Evolutionary conservation across 2,888 invertebrate genomes (phyloP), one percentile per base, ranked within the genome.

Genomic region (Halictus ligatus): DNA sequence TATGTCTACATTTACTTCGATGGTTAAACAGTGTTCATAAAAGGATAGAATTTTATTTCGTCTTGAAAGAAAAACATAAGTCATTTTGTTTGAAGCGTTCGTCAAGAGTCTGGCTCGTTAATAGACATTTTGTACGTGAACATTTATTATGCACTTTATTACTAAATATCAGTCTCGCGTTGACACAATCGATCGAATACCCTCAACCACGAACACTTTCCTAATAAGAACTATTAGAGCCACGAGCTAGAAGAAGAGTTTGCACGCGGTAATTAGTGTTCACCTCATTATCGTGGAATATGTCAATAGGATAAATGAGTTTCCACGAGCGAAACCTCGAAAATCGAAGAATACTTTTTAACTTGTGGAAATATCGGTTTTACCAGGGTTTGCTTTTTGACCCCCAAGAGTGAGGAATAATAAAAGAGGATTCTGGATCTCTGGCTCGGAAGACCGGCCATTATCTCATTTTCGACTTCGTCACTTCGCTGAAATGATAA

Each of bases 201-300:
- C n/a, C n/a, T 58, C n/a, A 46, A 12, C 12, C 46, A 12, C 46
- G 1, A 5, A n/a, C 58, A 58, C 5, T 58, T 58, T 12, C 10
- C n/a, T 12, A 12, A 12, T 12, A n/a, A 58, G n/a, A n/a, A 12
- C 3, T n/a, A 58, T 58, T 58, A 12, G 12, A 58, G n/a, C 54
- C 54, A 54, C n/a, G 2, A n/a, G 58, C n/a, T n/a, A n/a, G n/a
- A n/a, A 58, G 12, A 4, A 58, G n/a, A 58, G 58, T 58, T 58
- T 58, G 15, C 60, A 64, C 60, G 25, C 21, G n/a, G 43, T n/a
- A 43, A 71, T 71, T 71, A 71, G 35, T 54, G 54, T n/a, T 75
- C 48, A 10, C 2, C 46, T 21, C 1, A n/a, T 48, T 35, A 18
- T 67, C 25, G 46, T 54, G 50, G 40, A 40, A n/a, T 46, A 48